phyloP scores from a whole-genome alignment of 2,797 vertebrate species.

The Chloroceryle amazona region DNA sequence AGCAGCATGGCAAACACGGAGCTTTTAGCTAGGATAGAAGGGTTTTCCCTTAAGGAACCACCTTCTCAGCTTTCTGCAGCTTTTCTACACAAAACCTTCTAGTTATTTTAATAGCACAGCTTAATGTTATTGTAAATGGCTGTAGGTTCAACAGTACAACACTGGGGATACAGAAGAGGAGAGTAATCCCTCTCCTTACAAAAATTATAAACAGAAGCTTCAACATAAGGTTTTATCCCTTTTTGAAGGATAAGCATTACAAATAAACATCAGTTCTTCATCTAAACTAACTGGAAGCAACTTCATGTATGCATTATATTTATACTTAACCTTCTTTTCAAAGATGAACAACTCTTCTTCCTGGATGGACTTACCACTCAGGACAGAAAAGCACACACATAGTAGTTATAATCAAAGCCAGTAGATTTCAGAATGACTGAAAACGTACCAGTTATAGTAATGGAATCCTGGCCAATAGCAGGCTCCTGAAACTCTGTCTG shows the following conservation, averaged over 20 bases:
- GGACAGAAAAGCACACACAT: slow-evolving; percentile 32
- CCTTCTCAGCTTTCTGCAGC: background rate
- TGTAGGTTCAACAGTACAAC: background rate
- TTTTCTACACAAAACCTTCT: background rate
- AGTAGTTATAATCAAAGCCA: background rate
- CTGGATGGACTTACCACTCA: background rate
- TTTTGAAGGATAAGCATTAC: background rate
- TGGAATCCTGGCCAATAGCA: slow-evolving; percentile 81
- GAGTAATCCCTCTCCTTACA: background rate
- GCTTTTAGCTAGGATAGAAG: background rate
- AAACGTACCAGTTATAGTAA: slow-evolving; percentile 86
- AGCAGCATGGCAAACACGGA: background rate
- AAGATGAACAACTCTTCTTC: background rate
- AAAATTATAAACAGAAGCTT: background rate
- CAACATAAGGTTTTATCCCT: background rate
- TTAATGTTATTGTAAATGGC: background rate
- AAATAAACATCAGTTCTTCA: background rate
- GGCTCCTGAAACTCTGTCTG: slow-evolving; percentile 82
- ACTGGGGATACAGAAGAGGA: background rate
- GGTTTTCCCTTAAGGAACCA: background rate
- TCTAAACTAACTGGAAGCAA: background rate
- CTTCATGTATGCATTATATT: background rate
- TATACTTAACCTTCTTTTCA: background rate
- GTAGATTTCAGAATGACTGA: slow-evolving; percentile 19
- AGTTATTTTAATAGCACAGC: background rate